phyloP scores from a whole-genome alignment of 2,113 vertebrate genomes.

The Elephantulus edwardii region DNA sequence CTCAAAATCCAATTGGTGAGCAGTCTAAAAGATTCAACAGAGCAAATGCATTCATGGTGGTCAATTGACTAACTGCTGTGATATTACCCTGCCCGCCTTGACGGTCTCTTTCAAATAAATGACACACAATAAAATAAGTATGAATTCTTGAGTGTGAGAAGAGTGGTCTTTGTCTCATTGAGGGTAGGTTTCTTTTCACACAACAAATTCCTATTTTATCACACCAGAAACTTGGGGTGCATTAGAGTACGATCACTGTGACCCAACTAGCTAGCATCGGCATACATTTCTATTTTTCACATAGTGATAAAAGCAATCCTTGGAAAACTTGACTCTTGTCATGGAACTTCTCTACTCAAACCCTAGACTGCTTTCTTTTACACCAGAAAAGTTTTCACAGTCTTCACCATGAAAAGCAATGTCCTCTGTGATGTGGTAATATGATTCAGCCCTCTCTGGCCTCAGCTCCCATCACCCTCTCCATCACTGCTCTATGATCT shows the following conservation, averaged over 20 bases:
- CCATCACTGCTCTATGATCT: background rate
- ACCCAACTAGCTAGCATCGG: too few species aligned
- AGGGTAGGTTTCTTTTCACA: background rate
- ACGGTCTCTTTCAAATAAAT: background rate
- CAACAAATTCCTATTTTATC: background rate
- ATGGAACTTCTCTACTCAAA: background rate
- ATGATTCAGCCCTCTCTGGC: background rate
- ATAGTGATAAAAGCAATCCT: background rate
- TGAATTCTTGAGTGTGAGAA: background rate
- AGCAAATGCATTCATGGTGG: background rate
- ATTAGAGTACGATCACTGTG: background rate
- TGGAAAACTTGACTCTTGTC: background rate
- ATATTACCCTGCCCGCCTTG: background rate
- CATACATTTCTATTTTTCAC: background rate
- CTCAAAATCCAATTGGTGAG: background rate
- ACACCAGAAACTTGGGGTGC: background rate
- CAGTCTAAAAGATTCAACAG: too few species aligned
- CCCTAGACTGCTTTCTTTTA: background rate
- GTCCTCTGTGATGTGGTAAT: too few species aligned
- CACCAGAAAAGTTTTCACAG: background rate
- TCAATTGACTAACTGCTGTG: background rate
- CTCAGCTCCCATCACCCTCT: background rate
- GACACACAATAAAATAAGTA: background rate
- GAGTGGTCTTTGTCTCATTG: background rate
- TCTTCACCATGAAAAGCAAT: too few species aligned